Evolutionary conservation across 1,140 invertebrate species (phyloP), one percentile per base, ranked within the genome.

Genomic region (Manduca sexta): DNA sequence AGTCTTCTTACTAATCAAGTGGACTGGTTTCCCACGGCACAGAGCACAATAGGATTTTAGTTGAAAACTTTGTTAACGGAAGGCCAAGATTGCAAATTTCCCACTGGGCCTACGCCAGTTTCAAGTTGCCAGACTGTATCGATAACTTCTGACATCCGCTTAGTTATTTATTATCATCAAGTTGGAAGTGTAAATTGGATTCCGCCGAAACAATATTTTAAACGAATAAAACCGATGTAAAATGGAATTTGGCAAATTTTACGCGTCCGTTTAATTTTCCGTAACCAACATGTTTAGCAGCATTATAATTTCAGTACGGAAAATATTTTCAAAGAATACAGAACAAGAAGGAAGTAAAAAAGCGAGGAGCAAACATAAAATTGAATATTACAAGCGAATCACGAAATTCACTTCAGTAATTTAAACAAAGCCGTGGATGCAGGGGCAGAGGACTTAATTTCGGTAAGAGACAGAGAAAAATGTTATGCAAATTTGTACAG

Each of bases 401-500:
- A 69, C 68, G 60, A 56, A 74, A 69, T 70, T 69, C 55, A 65
- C 68, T 69, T 65, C 47, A 65, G 68, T 82, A 71, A 75, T 75
- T 81, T 75, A 74, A 81, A 81, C 70, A 81, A 78, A 73, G 71
- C 68, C 57, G 65, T 69, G 56, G 59, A 73, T 73, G 66, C 66
- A 59, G 64, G 60, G 64, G 59, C 54, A 57, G 57, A 73, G 52
- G 63, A 72, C 72, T 76, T 79, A 81, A 84, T 82, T 82, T 81
- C 45, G 68, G 72, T 57, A 52, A 57, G 52, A 77, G 68, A 69
- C 66, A 74, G 74, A 67, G 72, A 79, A 79, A 81, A 84, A 84
- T 76, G 74, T 75, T 78, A 84, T 83, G 79, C 66, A 83, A 84
- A 83, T 84, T 84, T 83, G 77, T 84, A 83, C 81, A 76, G 59